A percentile compares a stretch with the other conserved stretches of the same genome.
These are phyloP conservation scores for Brienomyrus longianalis DNA, from an alignment of 2,113 vertebrate species.

Conservation along the genomic window DNA sequence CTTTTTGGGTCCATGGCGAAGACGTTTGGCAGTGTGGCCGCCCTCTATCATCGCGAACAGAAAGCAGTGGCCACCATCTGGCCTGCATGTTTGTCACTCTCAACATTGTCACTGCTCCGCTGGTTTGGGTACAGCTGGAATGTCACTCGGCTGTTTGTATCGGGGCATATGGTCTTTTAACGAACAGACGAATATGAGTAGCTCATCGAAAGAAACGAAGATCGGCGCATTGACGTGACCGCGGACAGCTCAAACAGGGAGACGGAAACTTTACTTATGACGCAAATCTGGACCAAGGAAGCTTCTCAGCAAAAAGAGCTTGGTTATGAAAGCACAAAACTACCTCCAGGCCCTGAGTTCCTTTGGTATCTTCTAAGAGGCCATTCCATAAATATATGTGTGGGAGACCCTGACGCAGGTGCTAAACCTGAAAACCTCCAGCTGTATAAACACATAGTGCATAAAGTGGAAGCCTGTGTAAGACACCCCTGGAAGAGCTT, in stretches of 20 bases:
- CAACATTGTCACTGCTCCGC: neutral
- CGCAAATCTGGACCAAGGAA: neutral
- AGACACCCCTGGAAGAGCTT: neutral
- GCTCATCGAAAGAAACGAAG: neutral
- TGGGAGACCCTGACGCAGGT: neutral
- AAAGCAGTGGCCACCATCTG: neutral
- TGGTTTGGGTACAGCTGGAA: constrained; percentile 8
- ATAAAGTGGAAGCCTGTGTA: neutral
- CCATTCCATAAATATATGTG: neutral
- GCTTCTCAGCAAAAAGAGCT: neutral
- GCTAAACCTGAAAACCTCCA: neutral
- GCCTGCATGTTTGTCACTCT: neutral
- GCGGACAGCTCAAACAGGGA: neutral
- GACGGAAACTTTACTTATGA: neutral
- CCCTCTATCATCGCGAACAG: neutral
- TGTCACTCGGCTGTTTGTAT: neutral
- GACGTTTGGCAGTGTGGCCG: neutral
- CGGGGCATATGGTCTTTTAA: constrained; percentile 5
- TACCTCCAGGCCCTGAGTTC: neutral
- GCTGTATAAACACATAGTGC: neutral
- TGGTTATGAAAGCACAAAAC: neutral
- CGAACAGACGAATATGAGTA: neutral
- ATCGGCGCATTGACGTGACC: neutral
- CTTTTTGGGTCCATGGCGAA: neutral
- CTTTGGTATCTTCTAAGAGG: neutral